Conservation (phyloP, 2,888 invertebrate species). For the Philonicus albiceps region DNA sequence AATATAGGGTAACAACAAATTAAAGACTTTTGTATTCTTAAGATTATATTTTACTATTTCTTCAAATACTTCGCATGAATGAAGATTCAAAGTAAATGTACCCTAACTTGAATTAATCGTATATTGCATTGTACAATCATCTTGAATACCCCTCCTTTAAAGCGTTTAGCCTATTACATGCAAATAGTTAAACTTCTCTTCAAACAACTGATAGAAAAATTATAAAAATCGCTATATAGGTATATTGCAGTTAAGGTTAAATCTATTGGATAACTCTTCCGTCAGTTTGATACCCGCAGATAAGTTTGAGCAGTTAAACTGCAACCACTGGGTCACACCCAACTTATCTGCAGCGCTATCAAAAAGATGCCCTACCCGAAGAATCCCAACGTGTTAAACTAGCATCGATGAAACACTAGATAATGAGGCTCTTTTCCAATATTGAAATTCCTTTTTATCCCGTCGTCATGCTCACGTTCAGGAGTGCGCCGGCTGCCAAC, state of each 20-base stretch:
- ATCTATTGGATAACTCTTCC: neutral
- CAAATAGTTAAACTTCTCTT: neutral
- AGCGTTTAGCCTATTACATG: neutral
- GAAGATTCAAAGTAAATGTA: too few relatives aligned
- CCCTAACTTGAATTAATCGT: too few relatives aligned
- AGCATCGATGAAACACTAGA: conserved; percentile 36
- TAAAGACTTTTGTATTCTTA: too few relatives aligned
- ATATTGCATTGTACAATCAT: neutral
- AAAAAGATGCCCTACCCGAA: neutral
- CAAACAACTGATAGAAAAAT: neutral
- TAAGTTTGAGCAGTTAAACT: neutral
- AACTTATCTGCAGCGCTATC: conserved; percentile 29
- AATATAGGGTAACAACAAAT: too few relatives aligned
- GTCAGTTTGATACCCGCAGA: neutral
- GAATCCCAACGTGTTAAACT: conserved; percentile 38
- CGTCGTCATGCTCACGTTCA: conserved; percentile 15
- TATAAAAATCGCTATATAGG: neutral
- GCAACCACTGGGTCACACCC: conserved; percentile 17
- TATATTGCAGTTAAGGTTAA: neutral
- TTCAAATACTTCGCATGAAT: too few relatives aligned
- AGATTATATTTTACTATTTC: too few relatives aligned
- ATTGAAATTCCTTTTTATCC: conserved; percentile 47
- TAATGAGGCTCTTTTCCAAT: conserved; percentile 43
- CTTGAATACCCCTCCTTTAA: neutral
- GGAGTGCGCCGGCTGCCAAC: conserved; percentile 1